A percentile compares a stretch with the other conserved stretches of the same genome.
phyloP scores from a whole-genome alignment of 2,797 vertebrate species.

The Dromococcyx pavoninus region DNA sequence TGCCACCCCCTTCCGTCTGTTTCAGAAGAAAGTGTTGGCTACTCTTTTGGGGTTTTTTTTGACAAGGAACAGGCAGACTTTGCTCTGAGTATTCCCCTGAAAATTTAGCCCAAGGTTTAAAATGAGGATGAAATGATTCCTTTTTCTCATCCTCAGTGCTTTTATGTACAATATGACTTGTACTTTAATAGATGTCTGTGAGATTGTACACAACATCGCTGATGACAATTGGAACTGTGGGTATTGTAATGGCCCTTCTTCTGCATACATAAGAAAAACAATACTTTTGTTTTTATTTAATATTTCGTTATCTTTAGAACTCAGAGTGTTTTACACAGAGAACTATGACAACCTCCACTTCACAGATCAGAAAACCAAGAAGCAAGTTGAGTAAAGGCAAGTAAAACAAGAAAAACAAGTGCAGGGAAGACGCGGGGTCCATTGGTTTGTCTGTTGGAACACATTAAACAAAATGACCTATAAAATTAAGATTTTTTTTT shows the following conservation, averaged over 20 bases:
- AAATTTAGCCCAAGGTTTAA: background rate
- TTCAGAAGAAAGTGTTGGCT: background rate
- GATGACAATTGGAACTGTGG: background rate
- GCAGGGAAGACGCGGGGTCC: background rate
- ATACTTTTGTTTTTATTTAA: background rate
- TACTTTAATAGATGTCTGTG: accelerated
- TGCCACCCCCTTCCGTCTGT: accelerated
- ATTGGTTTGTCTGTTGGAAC: background rate
- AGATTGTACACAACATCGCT: background rate
- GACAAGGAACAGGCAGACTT: background rate
- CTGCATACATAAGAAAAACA: background rate
- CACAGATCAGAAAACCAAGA: background rate
- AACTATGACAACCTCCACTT: background rate
- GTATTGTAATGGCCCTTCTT: background rate
- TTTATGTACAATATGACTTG: background rate
- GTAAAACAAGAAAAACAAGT: background rate
- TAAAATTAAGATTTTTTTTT: background rate
- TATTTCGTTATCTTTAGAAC: background rate
- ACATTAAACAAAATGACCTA: background rate
- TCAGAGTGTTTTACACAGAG: background rate
- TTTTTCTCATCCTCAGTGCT: background rate
- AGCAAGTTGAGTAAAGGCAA: background rate
- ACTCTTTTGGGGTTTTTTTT: accelerated
- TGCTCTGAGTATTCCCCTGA: background rate
- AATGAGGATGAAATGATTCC: background rate